phyloP scores from a whole-genome alignment of 1,140 invertebrate species.

The Zaprionus tsacasi region DNA sequence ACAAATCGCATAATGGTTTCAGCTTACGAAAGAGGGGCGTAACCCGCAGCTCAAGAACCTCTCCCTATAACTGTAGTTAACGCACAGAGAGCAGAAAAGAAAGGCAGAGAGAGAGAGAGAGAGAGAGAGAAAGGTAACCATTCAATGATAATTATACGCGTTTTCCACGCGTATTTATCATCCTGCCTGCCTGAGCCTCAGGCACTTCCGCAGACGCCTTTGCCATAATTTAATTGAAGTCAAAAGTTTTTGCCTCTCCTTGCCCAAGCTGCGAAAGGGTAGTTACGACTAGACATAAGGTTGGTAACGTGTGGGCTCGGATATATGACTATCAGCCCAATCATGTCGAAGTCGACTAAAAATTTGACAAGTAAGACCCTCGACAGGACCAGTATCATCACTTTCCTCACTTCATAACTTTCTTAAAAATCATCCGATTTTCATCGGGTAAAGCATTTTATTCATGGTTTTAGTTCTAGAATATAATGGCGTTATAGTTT shows the following conservation, averaged over 20 bases:
- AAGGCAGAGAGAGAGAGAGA: too few relatives aligned
- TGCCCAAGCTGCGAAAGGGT: neutral
- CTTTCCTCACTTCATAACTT: too few relatives aligned
- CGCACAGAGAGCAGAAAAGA: neutral
- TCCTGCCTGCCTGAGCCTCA: neutral
- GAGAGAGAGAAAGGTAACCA: neutral
- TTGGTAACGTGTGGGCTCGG: neutral
- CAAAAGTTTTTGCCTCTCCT: neutral
- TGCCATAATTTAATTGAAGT: slow-evolving; percentile 15
- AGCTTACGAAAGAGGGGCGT: neutral
- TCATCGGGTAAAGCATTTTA: too few relatives aligned
- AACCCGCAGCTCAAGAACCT: neutral
- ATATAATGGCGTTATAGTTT: too few relatives aligned
- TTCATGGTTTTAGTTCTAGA: too few relatives aligned
- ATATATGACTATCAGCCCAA: too few relatives aligned
- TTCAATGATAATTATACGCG: slow-evolving; percentile 9
- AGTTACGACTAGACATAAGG: neutral
- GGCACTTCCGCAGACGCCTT: slow-evolving; percentile 30
- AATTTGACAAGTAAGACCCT: too few relatives aligned
- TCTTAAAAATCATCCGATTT: too few relatives aligned
- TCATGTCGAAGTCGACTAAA: too few relatives aligned
- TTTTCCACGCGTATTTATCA: slow-evolving; percentile 16
- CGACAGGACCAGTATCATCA: too few relatives aligned
- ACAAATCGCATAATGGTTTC: slow-evolving; percentile 13
- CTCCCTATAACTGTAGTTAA: neutral